Percentiles rank a stretch among this genome's conserved stretches.
Evolutionary conservation across 37 sponge, comb jelly and placozoan genomes (phyloP).

Genomic region (Diacarnus erythraeanus): DNA sequence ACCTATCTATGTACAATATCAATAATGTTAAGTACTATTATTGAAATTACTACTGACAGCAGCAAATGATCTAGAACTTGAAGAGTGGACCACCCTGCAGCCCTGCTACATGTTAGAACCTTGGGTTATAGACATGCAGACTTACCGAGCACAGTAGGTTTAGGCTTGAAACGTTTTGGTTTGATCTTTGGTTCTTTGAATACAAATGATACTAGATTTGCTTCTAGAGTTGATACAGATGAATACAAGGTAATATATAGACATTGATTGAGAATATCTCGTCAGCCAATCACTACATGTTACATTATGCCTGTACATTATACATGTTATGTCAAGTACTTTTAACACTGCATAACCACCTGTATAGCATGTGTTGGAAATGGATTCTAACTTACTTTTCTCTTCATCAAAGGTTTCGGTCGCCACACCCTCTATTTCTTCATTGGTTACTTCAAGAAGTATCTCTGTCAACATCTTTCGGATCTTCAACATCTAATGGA

Average conservation of each 20-base stretch:
- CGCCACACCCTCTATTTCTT: slow-evolving; percentile 34
- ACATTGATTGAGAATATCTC: too few species aligned
- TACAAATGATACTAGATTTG: slow-evolving; percentile 8
- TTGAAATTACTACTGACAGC: too few species aligned
- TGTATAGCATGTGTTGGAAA: neutral
- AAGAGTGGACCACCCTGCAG: too few species aligned
- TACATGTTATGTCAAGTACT: too few species aligned
- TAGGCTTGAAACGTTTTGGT: neutral
- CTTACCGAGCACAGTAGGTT: slow-evolving; percentile 29
- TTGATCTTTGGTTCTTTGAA: slow-evolving; percentile 11
- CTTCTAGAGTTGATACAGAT: slow-evolving; percentile 20
- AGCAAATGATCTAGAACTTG: too few species aligned
- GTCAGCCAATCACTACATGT: too few species aligned
- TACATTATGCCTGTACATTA: too few species aligned
- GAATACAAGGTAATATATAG: neutral
- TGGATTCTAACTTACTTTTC: slow-evolving; percentile 50
- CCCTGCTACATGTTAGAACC: too few species aligned
- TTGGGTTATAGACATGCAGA: neutral
- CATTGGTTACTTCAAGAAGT: slow-evolving; percentile 54
- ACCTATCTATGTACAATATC: too few species aligned
- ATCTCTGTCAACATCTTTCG: slow-evolving; percentile 59
- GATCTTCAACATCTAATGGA: slow-evolving; percentile 50
- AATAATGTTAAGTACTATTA: too few species aligned
- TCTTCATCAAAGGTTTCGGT: slow-evolving; percentile 43
- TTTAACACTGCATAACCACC: too few species aligned